Evolutionary conservation across 2,888 invertebrate species (phyloP), one percentile per base, ranked within the genome.

Genomic region (Tetranychus truncatus): DNA sequence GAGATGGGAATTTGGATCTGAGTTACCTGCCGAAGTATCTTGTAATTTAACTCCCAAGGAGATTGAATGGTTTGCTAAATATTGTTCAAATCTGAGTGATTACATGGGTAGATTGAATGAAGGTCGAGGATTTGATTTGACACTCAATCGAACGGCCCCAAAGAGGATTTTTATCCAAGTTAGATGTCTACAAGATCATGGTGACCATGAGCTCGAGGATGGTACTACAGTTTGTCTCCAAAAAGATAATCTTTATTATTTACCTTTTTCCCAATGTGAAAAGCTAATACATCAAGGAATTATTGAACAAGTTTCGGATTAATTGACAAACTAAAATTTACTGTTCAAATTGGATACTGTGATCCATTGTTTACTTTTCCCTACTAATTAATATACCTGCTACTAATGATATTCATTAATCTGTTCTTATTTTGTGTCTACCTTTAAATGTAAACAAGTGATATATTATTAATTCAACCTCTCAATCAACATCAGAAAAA

Each of bases 1-100:
- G 83, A 86, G 97, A 72, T 97, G 97, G 97, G 91, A 95, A 81
- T 91, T 95, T 82, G 97, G 97, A 1, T 91, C 93, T 66, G 89
- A 94, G 72, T 83, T 97, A 75, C 95, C 96, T 0, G 83, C 87
- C 0, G 93, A 95, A 81, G 88, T 95, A 0, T 89, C 90, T 81
- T 86, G 87, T 75, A 87, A 90, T 77, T 84, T 95, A 66, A 89
- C 90, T 74, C 88, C 89, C 80, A 87, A 89, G 0, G 95, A 95
- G 85, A 79, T 89, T 46, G 86, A 88, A 76, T 97, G 94, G 90
- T 93, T 95, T 81, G 88, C 89, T 74, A 88, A 88, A 77, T 96
- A 97, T 83, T 94, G 91, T 71, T 89, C 89, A 80, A 88, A 88
- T 65, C 83, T 96, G 77, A 91, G 92, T 0, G 87, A 87, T 5